Percentiles rank a stretch among this genome's conserved stretches.
Conservation (phyloP, 1,140 invertebrate genomes). For the Argopecten irradians region DNA sequence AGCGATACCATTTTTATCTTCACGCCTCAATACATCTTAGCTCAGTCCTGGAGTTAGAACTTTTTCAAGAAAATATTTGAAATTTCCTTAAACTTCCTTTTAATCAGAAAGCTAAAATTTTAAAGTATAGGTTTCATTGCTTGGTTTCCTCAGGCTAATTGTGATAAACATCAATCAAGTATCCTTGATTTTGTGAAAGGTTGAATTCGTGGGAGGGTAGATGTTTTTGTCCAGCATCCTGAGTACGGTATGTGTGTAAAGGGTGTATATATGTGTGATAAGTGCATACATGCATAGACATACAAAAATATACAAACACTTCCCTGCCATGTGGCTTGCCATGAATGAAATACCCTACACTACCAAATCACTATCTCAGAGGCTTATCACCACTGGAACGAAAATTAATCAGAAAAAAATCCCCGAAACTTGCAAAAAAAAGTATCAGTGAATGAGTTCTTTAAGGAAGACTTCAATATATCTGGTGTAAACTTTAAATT, state of each 20-base stretch:
- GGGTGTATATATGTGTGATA: neutral
- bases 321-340: neutral
- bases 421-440: neutral
- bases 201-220: neutral
- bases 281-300: neutral
- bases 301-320: neutral
- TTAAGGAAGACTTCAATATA: neutral
- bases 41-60: neutral
- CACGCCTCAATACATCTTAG: neutral
- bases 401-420: neutral
- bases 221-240: neutral
- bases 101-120: neutral
- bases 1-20: neutral
- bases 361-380: neutral
- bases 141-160: neutral
- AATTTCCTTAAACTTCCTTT: neutral
- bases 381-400: neutral
- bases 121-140: neutral
- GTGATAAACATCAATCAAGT: neutral
- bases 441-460: neutral
- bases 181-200: neutral
- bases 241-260: neutral
- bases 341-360: neutral
- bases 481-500: neutral
- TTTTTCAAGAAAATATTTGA: slow-evolving; percentile 1